Conservation (phyloP, 2,888 invertebrate genomes). For the Ceratothoa steindachneri region DNA sequence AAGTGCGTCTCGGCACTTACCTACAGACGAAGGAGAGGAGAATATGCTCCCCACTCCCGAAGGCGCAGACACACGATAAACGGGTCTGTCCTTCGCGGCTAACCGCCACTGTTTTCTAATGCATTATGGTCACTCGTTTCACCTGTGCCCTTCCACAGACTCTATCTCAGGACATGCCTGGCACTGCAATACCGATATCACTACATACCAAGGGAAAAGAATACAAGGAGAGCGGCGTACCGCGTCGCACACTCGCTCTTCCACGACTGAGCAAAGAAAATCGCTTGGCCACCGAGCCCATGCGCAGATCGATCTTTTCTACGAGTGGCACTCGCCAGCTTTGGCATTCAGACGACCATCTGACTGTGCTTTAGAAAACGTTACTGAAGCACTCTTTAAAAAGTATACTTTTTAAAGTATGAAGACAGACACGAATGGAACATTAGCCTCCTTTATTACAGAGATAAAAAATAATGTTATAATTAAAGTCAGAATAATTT, state of each 20-base stretch:
- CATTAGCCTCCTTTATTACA: neutral
- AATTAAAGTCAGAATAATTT: neutral
- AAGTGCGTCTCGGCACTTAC: conserved; percentile 8
- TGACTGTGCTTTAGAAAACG: conserved; percentile 1
- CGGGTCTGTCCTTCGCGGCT: conserved; percentile 22
- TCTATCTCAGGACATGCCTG: conserved; percentile 23
- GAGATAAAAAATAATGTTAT: neutral
- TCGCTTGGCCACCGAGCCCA: conserved; percentile 57
- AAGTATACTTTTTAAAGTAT: neutral
- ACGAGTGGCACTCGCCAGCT: conserved; percentile 6
- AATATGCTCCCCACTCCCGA: conserved; percentile 14
- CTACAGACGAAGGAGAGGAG: conserved; percentile 8
- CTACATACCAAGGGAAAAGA: conserved; percentile 30
- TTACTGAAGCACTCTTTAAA: neutral
- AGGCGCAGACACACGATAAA: conserved; percentile 11
- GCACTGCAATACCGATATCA: conserved; percentile 15
- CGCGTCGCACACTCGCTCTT: conserved; percentile 41
- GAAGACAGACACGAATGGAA: neutral
- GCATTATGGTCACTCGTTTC: conserved; percentile 5
- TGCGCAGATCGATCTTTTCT: conserved; percentile 39
- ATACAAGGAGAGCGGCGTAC: conserved; percentile 39
- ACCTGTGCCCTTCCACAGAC: conserved; percentile 12
- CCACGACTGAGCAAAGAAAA: conserved; percentile 59
- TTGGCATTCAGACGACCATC: conserved; percentile 20
- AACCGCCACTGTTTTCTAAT: conserved; percentile 13